Evolutionary conservation across 1,140 invertebrate species (phyloP).

Genomic region (Drosophila neocordata): DNA sequence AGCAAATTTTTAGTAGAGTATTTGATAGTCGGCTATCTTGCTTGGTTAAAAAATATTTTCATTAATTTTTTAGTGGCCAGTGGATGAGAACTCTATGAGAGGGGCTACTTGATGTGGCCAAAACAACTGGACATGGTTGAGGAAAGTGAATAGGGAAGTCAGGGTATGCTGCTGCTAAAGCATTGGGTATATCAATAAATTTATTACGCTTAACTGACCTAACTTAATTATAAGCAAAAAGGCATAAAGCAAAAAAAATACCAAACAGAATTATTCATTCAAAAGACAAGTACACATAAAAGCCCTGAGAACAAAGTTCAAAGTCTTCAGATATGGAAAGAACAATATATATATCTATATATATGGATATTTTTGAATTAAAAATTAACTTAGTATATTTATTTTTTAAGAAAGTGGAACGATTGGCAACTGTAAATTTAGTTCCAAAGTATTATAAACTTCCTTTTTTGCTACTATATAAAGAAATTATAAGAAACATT

Average conservation of each 20-base stretch:
- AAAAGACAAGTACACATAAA: neutral
- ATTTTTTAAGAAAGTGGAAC: too few relatives aligned
- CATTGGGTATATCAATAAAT: constrained; percentile 36
- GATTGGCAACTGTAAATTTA: too few relatives aligned
- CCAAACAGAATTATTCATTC: neutral
- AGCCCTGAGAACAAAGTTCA: too few relatives aligned
- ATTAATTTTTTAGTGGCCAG: constrained; percentile 75
- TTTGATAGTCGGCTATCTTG: neutral
- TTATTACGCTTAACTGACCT: constrained; percentile 10
- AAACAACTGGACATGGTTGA: neutral
- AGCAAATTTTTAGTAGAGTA: too few relatives aligned
- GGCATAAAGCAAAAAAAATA: constrained; percentile 5
- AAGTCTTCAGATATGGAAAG: too few relatives aligned
- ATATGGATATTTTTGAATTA: too few relatives aligned
- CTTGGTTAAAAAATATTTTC: constrained; percentile 35
- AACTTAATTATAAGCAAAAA: constrained; percentile 11
- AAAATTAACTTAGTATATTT: too few relatives aligned
- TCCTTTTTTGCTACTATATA: too few relatives aligned
- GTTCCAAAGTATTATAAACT: too few relatives aligned
- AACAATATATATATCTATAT: too few relatives aligned
- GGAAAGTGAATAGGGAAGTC: neutral
- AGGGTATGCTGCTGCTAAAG: neutral
- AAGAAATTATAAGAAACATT: too few relatives aligned
- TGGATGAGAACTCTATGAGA: constrained; percentile 19
- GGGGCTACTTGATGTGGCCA: neutral